These are phyloP conservation scores for Spea bombifrons DNA, from an alignment of 2,113 vertebrate genomes.

Conservation along the genomic window DNA sequence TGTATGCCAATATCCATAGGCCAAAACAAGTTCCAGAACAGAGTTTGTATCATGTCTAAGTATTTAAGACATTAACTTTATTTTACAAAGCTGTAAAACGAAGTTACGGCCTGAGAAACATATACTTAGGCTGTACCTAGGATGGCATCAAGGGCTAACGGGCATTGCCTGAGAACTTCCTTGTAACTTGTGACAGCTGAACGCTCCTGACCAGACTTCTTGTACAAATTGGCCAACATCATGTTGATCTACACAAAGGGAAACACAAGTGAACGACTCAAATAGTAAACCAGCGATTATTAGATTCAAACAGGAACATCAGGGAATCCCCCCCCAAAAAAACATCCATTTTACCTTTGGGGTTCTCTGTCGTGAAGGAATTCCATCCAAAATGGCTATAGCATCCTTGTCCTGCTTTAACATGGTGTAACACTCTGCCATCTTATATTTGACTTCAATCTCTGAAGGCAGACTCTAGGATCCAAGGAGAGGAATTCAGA, in stretches of 20 bases:
- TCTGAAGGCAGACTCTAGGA: slow-evolving; percentile 90
- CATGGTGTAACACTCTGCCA: slow-evolving; percentile 96
- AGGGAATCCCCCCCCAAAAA: no score
- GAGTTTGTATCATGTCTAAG: no score
- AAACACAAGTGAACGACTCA: slow-evolving; percentile 13
- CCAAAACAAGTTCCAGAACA: no score
- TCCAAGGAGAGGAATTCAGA: slow-evolving; percentile 4
- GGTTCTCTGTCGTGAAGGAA: slow-evolving; percentile 93
- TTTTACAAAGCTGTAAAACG: no score
- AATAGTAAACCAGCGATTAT: no score
- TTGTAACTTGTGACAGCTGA: slow-evolving; percentile 97
- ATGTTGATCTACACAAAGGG: slow-evolving; percentile 85
- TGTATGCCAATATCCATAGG: no score
- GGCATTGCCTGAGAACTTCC: slow-evolving; percentile 95
- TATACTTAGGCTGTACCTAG: slow-evolving; percentile 69
- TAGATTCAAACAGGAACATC: no score
- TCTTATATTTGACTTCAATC: slow-evolving; percentile 98
- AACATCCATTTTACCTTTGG: slow-evolving; percentile 77
- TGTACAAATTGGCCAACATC: slow-evolving; percentile 96
- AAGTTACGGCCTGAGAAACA: no score
- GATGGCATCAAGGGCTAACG: slow-evolving; percentile 91
- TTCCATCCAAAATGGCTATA: slow-evolving; percentile 92
- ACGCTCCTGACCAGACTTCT: slow-evolving; percentile 94
- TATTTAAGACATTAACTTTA: no score
- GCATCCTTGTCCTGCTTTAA: slow-evolving; percentile 96